Base-by-base conservation (phyloP, 2,113 vertebrate genomes). In the Cephalopholis sonnerati region DNA sequence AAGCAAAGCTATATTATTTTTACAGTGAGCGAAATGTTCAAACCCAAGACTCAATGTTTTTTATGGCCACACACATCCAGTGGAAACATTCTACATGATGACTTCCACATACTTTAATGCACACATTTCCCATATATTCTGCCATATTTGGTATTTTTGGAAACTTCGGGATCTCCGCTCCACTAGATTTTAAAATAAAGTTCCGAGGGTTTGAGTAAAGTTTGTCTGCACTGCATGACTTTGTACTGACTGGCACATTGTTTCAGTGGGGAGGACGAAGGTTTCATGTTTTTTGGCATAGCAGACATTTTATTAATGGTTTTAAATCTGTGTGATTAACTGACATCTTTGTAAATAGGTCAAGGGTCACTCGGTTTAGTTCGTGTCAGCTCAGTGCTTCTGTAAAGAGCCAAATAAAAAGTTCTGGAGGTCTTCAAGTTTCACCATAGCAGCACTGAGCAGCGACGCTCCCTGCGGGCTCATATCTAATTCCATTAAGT, bases 361-460 rank as follows among this genome's bases (percentile, higher is more conserved):
- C 61, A 84, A 55, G 46, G 57, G 48, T 89, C 48, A 57, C 41
- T 79, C n/a, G 63, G 77, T 74, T 80, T 46, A 68, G 68, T 44
- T 65, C 41, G 11, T 7, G 3, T 48, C 18, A 84, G 36, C 41
- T 67, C 83, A 27, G 16, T 53, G 50, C 41, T 88, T 53, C 63
- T 79, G 59, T 66, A 78, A 93, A 91, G 63, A 44, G 51, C 24
- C 63, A 25, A 85, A 79, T 68, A 79, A 86, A 82, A 81, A 66
- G 15, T 54, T 25, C 32, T 75, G 74, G 79, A 88, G 70, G 75
- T 78, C 71, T 79, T 91, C 80, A 85, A 80, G 76, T 72, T 57
- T 18, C 71, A 59, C 9, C 8, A 24, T 22, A 75, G 65, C 75
- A 74, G 74, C 59, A 62, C 57, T 71, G 55, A 84, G 67, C 68